phyloP scores from a whole-genome alignment of 2,888 invertebrate genomes.

The Amaurobius ferox region DNA sequence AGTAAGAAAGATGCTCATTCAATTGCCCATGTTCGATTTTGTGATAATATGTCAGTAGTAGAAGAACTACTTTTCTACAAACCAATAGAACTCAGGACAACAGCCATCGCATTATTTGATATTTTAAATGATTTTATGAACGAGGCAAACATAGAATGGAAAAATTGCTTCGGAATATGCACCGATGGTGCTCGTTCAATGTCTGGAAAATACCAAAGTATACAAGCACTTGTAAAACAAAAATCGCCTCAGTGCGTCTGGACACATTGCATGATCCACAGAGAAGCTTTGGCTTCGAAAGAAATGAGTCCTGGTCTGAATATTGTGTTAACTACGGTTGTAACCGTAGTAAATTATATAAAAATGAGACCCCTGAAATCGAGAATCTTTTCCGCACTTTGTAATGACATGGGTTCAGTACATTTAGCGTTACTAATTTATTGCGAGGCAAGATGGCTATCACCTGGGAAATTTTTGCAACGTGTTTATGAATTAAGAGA shows the following conservation, averaged over 20 bases:
- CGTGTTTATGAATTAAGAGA: slow-evolving; percentile 34
- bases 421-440: slow-evolving; percentile 39
- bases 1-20: slow-evolving; percentile 40
- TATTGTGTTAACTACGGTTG: slow-evolving; percentile 26
- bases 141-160: slow-evolving; percentile 57
- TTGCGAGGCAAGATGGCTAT: slow-evolving; percentile 30
- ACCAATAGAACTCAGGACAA: slow-evolving; percentile 30
- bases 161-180: slow-evolving; percentile 60
- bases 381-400: slow-evolving; percentile 29
- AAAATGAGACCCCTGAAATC: slow-evolving; percentile 38
- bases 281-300: slow-evolving; percentile 30
- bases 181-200: slow-evolving; percentile 54
- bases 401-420: slow-evolving; percentile 30
- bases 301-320: slow-evolving; percentile 37
- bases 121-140: slow-evolving; percentile 50
- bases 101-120: slow-evolving; percentile 8
- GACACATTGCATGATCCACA: slow-evolving; percentile 30
- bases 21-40: slow-evolving; percentile 30
- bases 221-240: slow-evolving; percentile 36
- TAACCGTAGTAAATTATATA: slow-evolving; percentile 40
- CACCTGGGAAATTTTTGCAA: slow-evolving; percentile 29
- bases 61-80: slow-evolving; percentile 31
- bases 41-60: slow-evolving; percentile 37
- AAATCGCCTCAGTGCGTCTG: slow-evolving; percentile 36
- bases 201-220: slow-evolving; percentile 40